A percentile compares a stretch with the other conserved stretches of the same genome.
Conservation (phyloP, 53 echinoderm and acorn worm species). For the Crossaster papposus region DNA sequence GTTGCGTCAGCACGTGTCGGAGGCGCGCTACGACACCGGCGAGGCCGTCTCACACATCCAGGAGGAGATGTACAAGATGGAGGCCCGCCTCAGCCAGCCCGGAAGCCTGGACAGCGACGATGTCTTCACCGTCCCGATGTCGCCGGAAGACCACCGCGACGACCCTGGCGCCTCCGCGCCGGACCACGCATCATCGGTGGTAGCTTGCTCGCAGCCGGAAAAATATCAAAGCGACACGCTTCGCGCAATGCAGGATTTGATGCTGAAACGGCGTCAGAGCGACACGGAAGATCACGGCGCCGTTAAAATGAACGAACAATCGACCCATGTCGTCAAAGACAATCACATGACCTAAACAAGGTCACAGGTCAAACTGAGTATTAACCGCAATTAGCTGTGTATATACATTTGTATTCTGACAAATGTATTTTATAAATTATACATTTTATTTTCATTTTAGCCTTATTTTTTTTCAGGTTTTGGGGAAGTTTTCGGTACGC, state of each 20-base stretch:
- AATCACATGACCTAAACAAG: slow-evolving; percentile 3
- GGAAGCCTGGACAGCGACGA: slow-evolving; percentile 62
- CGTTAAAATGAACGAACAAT: neutral
- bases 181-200: neutral
- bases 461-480: slow-evolving; percentile 38
- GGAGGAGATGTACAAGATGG: slow-evolving; percentile 69
- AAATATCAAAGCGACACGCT: slow-evolving; percentile 79
- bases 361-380: neutral
- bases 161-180: neutral
- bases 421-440: slow-evolving; percentile 7
- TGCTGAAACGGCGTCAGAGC: slow-evolving; percentile 37
- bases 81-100: slow-evolving; percentile 8
- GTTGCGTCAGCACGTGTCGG: slow-evolving; percentile 80
- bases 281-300: neutral
- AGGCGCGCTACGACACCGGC: slow-evolving; percentile 77
- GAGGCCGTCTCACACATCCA: slow-evolving; percentile 76
- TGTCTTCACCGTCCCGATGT: neutral
- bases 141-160: neutral
- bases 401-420: neutral
- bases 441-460: slow-evolving; percentile 1
- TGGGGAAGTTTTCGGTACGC: neutral
- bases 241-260: slow-evolving; percentile 78
- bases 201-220: slow-evolving; percentile 1
- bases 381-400: neutral
- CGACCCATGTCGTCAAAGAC: neutral